A percentile compares a stretch with the other conserved stretches of the same genome.
Evolutionary conservation across 2,797 vertebrate genomes (phyloP).

Genomic region (Aeoliscus strigatus): DNA sequence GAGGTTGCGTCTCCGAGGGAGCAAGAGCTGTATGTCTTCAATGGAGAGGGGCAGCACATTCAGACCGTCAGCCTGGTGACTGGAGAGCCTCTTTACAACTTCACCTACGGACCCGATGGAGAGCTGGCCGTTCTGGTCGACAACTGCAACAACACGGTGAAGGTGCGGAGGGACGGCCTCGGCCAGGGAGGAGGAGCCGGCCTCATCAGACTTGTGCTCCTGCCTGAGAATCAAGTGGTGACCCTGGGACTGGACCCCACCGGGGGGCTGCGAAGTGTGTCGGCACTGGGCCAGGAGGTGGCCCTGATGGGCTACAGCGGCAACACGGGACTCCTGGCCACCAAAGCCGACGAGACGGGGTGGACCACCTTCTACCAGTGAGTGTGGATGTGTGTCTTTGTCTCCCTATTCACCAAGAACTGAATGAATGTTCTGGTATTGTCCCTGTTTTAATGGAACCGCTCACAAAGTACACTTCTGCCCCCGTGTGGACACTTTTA

Average conservation of each 20-base stretch:
- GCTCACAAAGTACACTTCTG: slow-evolving; percentile 34
- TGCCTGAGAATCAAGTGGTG: slow-evolving; percentile 94
- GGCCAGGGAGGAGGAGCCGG: slow-evolving; percentile 79
- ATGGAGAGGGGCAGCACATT: slow-evolving; percentile 89
- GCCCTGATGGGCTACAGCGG: slow-evolving; percentile 93
- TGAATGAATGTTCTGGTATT: slow-evolving; percentile 9
- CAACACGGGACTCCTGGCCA: slow-evolving; percentile 90
- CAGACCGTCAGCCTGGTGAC: slow-evolving; percentile 95
- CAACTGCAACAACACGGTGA: slow-evolving; percentile 92
- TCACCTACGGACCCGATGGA: slow-evolving; percentile 86
- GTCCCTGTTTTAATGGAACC: not conserved
- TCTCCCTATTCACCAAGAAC: slow-evolving; percentile 7
- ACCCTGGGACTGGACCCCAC: slow-evolving; percentile 87
- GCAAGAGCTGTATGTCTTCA: slow-evolving; percentile 96
- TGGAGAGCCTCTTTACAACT: slow-evolving; percentile 93
- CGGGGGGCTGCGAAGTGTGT: slow-evolving; percentile 89
- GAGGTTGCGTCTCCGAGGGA: slow-evolving; percentile 94
- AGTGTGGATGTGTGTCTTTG: slow-evolving; percentile 57
- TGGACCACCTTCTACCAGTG: slow-evolving; percentile 99
- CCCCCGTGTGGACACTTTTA: slow-evolving; percentile 47
- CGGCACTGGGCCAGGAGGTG: slow-evolving; percentile 88
- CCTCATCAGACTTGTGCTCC: slow-evolving; percentile 86
- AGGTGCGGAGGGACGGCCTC: slow-evolving; percentile 85
- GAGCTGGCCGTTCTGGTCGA: slow-evolving; percentile 86
- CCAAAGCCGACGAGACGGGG: slow-evolving; percentile 96